These are phyloP conservation scores for Percina caprodes DNA, from an alignment of 2,113 vertebrate genomes.

Conservation along the genomic window DNA sequence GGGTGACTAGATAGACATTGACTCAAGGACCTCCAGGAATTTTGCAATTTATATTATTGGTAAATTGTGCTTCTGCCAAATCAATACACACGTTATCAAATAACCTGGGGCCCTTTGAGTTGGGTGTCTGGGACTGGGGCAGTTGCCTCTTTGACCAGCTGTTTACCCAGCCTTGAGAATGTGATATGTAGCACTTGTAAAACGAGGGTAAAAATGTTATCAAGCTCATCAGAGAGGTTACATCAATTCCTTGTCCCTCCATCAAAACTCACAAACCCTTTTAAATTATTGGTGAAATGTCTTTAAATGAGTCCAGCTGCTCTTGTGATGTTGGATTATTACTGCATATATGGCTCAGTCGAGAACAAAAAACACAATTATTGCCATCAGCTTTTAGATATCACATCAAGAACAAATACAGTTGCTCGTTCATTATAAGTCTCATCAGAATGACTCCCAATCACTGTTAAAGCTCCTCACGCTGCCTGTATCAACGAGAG, in stretches of 20 bases:
- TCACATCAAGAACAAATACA: not conserved
- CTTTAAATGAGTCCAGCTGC: not conserved
- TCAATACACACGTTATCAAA: not conserved
- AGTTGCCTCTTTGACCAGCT: not conserved
- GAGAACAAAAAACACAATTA: not conserved
- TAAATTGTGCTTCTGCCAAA: not conserved
- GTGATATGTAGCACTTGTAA: not conserved
- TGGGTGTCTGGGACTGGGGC: not conserved
- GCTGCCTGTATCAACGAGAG: constrained; percentile 38
- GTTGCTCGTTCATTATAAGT: not conserved
- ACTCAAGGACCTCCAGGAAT: not conserved
- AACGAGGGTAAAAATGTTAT: not conserved
- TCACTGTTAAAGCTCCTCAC: constrained; percentile 26
- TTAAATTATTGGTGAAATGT: not conserved
- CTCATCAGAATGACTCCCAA: constrained; percentile 22
- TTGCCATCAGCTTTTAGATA: not conserved
- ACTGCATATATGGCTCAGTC: not conserved
- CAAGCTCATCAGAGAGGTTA: not conserved
- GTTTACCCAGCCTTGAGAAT: not conserved
- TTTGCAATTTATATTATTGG: not conserved
- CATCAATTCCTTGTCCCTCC: not conserved
- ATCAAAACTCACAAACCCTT: constrained; percentile 6
- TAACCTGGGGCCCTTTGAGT: not conserved
- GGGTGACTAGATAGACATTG: not conserved
- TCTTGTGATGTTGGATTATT: constrained; percentile 10